Conservation (phyloP, 2,888 invertebrate genomes). For the Spilosoma lubricipeda region DNA sequence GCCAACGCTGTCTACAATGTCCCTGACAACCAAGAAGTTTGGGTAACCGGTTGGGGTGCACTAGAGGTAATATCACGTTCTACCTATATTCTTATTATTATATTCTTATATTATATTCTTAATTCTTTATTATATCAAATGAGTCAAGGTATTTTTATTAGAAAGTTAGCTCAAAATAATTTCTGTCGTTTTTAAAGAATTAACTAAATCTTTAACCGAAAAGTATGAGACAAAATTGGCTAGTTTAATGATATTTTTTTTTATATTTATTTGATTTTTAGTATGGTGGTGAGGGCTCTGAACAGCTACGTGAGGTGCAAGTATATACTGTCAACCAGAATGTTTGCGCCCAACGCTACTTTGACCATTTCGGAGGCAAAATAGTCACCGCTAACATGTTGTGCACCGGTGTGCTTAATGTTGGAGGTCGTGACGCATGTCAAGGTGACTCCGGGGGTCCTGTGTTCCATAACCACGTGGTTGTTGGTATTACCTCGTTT, state of each 20-base stretch:
- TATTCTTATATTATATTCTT: too few species aligned
- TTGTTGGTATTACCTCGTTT: slow-evolving; percentile 64
- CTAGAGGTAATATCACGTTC: slow-evolving; percentile 5
- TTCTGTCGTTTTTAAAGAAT: too few species aligned
- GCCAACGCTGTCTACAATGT: slow-evolving; percentile 55
- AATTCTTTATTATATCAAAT: too few species aligned
- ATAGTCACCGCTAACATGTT: background rate
- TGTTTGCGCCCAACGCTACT: background rate
- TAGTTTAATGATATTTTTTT: too few species aligned
- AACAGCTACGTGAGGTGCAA: slow-evolving; percentile 62
- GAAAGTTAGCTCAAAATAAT: too few species aligned
- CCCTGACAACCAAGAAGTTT: slow-evolving; percentile 2
- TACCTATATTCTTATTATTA: too few species aligned
- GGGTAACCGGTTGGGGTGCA: slow-evolving; percentile 10
- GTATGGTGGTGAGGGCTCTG: slow-evolving; percentile 17
- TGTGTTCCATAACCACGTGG: slow-evolving; percentile 59
- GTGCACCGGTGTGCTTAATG: slow-evolving; percentile 30
- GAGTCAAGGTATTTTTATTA: too few species aligned
- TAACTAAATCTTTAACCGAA: background rate
- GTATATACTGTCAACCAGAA: slow-evolving; percentile 24
- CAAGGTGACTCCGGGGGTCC: slow-evolving; percentile 68
- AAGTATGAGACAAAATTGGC: background rate
- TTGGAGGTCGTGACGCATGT: slow-evolving; percentile 32
- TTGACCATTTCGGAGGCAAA: background rate
- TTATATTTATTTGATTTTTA: background rate